These are phyloP conservation scores for Microctonus brassicae DNA, from an alignment of 2,888 invertebrate species.

Conservation along the genomic window DNA sequence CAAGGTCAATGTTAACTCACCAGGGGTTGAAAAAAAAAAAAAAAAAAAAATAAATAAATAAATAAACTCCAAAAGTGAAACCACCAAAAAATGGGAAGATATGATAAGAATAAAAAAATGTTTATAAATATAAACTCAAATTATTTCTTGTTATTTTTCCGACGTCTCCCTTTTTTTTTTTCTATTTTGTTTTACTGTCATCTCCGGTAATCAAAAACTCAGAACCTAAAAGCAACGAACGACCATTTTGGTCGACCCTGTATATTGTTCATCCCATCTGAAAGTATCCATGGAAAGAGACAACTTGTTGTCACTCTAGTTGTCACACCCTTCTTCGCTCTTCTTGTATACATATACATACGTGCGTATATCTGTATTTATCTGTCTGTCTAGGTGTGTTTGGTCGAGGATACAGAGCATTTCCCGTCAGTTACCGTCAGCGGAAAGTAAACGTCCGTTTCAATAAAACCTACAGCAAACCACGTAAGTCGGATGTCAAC, in stretches of 20 bases:
- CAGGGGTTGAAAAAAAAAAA: background rate
- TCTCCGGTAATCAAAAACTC: background rate
- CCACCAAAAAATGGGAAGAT: background rate
- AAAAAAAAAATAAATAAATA: background rate
- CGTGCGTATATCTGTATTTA: no score
- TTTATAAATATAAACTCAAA: background rate
- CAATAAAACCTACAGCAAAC: conserved; percentile 32
- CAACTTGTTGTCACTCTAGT: background rate
- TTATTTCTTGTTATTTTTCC: background rate
- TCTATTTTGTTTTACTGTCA: background rate
- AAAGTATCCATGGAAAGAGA: background rate
- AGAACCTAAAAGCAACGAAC: background rate
- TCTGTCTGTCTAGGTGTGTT: conserved; percentile 4
- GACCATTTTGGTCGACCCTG: background rate
- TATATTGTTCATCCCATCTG: background rate
- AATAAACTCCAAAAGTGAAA: background rate
- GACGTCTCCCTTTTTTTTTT: background rate
- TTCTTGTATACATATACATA: no score
- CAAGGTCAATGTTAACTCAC: no score
- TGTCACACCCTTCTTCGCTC: background rate
- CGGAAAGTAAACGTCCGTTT: conserved; percentile 38
- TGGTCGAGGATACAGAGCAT: background rate
- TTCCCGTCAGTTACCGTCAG: conserved; percentile 14
- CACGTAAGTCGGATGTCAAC: conserved; percentile 20
- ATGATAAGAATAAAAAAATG: background rate